These are phyloP conservation scores for Drosophila willistoni DNA, from an alignment of 1,140 invertebrate genomes.

Conservation along the genomic window DNA sequence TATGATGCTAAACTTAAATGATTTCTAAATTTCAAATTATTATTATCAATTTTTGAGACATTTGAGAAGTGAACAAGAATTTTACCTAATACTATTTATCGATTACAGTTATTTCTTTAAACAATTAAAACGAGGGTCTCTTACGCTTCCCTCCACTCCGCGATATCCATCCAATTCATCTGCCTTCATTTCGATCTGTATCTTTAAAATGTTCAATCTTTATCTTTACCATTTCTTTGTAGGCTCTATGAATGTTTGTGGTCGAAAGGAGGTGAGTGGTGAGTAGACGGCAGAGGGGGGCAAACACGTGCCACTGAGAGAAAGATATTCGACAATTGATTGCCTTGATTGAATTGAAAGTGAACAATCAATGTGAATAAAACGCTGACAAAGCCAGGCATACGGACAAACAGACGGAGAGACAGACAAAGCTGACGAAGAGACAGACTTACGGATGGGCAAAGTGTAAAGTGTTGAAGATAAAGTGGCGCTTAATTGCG, in stretches of 20 bases:
- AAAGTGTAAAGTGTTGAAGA: constrained; percentile 62
- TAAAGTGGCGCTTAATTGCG: constrained; percentile 78
- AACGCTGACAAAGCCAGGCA: constrained; percentile 18
- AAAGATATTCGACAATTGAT: constrained; percentile 49
- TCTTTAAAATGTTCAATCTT: background rate
- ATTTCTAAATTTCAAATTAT: too few relatives aligned
- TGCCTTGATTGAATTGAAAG: constrained; percentile 49
- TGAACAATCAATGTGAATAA: constrained; percentile 7
- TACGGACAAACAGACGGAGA: constrained; percentile 3
- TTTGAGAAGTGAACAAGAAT: too few relatives aligned
- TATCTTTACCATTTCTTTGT: constrained; percentile 6
- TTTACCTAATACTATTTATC: background rate
- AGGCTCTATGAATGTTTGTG: background rate
- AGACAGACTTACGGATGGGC: constrained; percentile 15
- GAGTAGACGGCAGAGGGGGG: background rate
- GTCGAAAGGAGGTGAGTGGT: background rate
- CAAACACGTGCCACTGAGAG: constrained; percentile 37
- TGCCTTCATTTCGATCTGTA: background rate
- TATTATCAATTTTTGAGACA: too few relatives aligned
- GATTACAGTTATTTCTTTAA: too few relatives aligned
- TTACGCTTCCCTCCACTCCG: too few relatives aligned
- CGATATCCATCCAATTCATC: background rate
- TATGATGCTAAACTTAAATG: too few relatives aligned
- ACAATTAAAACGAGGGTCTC: too few relatives aligned
- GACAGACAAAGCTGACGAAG: constrained; percentile 11